phyloP scores from a whole-genome alignment of 2,797 vertebrate species.

The Poeciliopsis infans region DNA sequence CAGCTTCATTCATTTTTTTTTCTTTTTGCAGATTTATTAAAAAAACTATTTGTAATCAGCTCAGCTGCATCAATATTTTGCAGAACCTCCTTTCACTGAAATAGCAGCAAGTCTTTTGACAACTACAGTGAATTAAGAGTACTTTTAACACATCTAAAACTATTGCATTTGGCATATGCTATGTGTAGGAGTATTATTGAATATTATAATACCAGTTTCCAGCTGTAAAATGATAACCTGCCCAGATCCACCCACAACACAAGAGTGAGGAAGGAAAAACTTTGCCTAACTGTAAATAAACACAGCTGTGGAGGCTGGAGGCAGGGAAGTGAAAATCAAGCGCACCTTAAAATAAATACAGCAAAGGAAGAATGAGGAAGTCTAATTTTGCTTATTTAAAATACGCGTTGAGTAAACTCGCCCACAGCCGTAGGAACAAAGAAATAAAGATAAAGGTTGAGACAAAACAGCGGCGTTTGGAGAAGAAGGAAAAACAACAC shows the following conservation, averaged over 20 bases:
- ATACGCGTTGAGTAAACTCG: constrained; percentile 28
- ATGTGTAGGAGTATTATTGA: background rate
- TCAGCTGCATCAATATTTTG: background rate
- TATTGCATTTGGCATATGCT: background rate
- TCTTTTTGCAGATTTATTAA: background rate
- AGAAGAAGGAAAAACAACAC: background rate
- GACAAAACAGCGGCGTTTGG: background rate
- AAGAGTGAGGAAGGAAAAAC: constrained; percentile 28
- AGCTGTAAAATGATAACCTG: background rate
- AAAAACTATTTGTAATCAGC: background rate
- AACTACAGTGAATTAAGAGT: background rate
- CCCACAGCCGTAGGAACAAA: background rate
- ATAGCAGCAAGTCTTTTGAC: background rate
- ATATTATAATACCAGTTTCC: background rate
- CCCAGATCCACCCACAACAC: background rate
- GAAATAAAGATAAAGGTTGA: background rate
- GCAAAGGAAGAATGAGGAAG: constrained; percentile 10
- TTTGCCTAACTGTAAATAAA: constrained; percentile 30
- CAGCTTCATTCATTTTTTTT: background rate
- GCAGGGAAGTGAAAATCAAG: constrained; percentile 32
- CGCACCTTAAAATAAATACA: constrained; percentile 43
- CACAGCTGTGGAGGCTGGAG: constrained; percentile 18
- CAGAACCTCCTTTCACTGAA: background rate
- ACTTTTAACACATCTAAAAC: background rate
- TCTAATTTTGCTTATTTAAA: constrained; percentile 22